Base-by-base conservation (phyloP, 2,888 invertebrate genomes). In the Acrobasis repandana region DNA sequence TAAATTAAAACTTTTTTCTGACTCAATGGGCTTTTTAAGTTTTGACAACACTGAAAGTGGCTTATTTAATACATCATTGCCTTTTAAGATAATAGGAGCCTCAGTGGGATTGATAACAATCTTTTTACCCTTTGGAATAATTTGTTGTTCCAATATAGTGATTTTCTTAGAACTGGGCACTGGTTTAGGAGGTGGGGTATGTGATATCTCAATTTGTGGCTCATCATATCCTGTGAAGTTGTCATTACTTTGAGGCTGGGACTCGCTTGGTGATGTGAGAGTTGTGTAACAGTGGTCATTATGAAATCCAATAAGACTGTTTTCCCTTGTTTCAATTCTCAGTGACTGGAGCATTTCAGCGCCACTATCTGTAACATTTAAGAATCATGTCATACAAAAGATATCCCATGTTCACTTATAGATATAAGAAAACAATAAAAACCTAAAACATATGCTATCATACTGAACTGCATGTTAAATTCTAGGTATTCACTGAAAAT, bases 271-370 rank as follows among this genome's bases (percentile, higher is more conserved):
- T 61, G 95, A 95, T 38, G 93, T 95, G 46, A 94, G 93, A 52
- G 95, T 93, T 51, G 96, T 96, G 70, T 97, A 97, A 77, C 96
- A 96, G 77, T 97, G 97, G 82, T 97, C 97, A 88, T 96, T 94
- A 75, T 94, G 94, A 70, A 95, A 94, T 5, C 95, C 94, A 72
- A 94, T 92, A 62, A 94, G 89, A 75, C 92, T 92, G 56, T 91
- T 91, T 70, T 93, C 93, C 69, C 92, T 80, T 58, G 92, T 92
- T 72, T 92, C 92, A 73, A 92, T 90, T 69, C 88, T 81, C 63
- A 92, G 74, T 43, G 91, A 90, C 66, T 92, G 92, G 66, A 92
- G 80, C 90, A 92, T 92, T 80, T 92, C 90, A 61, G 91, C 90
- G 63, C 93, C 91, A 79, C 92, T 91, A 73, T 93, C 92, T 85